Percentiles rank a stretch among this genome's conserved stretches.
These are phyloP conservation scores for Myotis davidii DNA, from an alignment of 2,113 vertebrate species.

Conservation along the genomic window DNA sequence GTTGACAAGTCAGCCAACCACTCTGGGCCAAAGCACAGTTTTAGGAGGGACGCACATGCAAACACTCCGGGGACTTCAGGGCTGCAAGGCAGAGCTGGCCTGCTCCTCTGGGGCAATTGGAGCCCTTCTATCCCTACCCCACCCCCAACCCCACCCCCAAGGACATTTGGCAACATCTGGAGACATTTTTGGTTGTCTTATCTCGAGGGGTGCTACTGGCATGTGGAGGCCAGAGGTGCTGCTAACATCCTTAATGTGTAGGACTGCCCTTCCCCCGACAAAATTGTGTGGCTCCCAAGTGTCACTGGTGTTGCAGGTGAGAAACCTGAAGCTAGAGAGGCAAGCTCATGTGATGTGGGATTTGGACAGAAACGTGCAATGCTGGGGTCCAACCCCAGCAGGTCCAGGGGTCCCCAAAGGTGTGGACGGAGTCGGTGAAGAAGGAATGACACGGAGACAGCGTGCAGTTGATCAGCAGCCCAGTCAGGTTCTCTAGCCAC, in stretches of 20 bases:
- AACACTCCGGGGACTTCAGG: accelerated
- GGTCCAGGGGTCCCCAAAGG: too few species aligned
- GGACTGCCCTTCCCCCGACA: not conserved
- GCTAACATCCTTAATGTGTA: not conserved
- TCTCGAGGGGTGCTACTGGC: not conserved
- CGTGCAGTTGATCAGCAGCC: too few species aligned
- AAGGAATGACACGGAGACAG: too few species aligned
- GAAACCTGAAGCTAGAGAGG: not conserved
- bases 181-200: not conserved
- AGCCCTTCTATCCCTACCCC: not conserved
- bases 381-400: too few species aligned
- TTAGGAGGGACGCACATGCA: not conserved
- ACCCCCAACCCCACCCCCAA: too few species aligned
- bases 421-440: too few species aligned
- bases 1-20: not conserved
- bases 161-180: not conserved
- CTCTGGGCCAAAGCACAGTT: not conserved
- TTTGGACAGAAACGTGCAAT: not conserved
- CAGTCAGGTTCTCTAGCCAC: too few species aligned
- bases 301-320: not conserved
- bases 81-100: too few species aligned
- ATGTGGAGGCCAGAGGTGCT: not conserved
- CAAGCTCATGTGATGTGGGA: not conserved
- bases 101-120: not conserved
- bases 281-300: too few species aligned